phyloP scores from a whole-genome alignment of 2,113 vertebrate genomes.

The Poeciliopsis retropinna region DNA sequence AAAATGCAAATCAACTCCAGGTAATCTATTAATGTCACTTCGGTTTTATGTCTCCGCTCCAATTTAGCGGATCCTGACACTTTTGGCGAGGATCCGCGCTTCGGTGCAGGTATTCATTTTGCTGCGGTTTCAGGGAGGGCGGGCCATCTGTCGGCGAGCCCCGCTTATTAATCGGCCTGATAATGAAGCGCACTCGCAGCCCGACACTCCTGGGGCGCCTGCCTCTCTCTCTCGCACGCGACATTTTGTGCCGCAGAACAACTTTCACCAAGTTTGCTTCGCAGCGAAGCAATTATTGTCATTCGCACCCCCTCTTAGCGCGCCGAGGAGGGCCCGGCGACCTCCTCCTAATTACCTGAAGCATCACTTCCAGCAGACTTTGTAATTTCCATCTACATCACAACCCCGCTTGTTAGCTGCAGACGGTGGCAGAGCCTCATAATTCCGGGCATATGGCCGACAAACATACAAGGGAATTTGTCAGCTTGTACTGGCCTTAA shows the following conservation, averaged over 20 bases:
- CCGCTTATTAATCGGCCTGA: constrained; percentile 76
- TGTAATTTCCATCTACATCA: constrained; percentile 70
- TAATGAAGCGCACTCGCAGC: constrained; percentile 73
- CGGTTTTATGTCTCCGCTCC: constrained; percentile 76
- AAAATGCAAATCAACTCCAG: constrained; percentile 81
- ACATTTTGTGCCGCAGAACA: constrained; percentile 60
- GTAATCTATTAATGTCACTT: constrained; percentile 84
- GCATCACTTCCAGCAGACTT: constrained; percentile 67
- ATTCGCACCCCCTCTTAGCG: constrained; percentile 49
- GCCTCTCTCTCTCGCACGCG: constrained; percentile 23
- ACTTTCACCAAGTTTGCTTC: constrained; percentile 74
- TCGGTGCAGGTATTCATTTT: constrained; percentile 71
- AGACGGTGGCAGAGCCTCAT: constrained; percentile 63
- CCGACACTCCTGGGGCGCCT: constrained; percentile 55
- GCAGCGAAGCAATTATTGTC: constrained; percentile 77
- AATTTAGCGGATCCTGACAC: constrained; percentile 79
- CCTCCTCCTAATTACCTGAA: constrained; percentile 78
- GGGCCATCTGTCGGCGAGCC: constrained; percentile 77
- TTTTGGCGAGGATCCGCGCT: constrained; percentile 61
- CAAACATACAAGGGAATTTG: constrained; percentile 66
- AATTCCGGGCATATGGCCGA: constrained; percentile 74
- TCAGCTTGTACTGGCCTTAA: constrained; percentile 75
- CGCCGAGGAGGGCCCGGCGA: constrained; percentile 60
- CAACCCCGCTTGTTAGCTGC: constrained; percentile 70
- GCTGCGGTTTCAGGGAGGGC: constrained; percentile 57